Evolutionary conservation across 2,888 invertebrate genomes (phyloP), one percentile per base, ranked within the genome.

Genomic region (Abrostola triplasia): DNA sequence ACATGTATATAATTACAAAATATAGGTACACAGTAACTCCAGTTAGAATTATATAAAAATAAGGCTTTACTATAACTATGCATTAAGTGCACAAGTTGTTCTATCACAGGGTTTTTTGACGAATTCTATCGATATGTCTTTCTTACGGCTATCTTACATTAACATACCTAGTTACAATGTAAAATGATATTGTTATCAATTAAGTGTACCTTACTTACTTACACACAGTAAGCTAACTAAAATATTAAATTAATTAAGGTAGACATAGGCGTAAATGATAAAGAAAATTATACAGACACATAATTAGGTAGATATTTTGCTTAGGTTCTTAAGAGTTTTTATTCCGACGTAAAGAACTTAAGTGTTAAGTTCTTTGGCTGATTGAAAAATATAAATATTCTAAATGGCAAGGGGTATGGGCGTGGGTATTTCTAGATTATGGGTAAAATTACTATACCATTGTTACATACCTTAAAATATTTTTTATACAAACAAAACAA

Each of bases 31-130:
- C 13, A 36, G 24, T 60, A 49, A 54, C 36, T 56, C 38, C 48
- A 50, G 40, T 44, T 44, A 38, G 5, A 24, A 13, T 50, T 24
- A 9, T 44, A 41, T 12, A 62, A 54, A 49, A 44, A 36, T 51
- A 36, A 11, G 52, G 5, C 24, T 59, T 54, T 51, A 41, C 37
- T 67, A 63, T 12, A 55, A 44, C 50, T 57, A 57, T 61, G 63
- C 62, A 59, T 58, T 6, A 44, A 24, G 41, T 63, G 51, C 65
- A 63, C 50, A 54, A 72, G 76, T 67, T 72, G 55, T 79, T 84
- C 73, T 91, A 92, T 92, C 92, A 92, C 92, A 92, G 92, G 62
- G 83, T 84, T 81, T 89, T 76, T 91, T 92, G 92, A 92, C 92
- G 92, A 91, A 85, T 84, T 79, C 8, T 63, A 48, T 70, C 74